Evolutionary conservation across 1,140 invertebrate genomes (phyloP).

Genomic region (Drosophila sproati): DNA sequence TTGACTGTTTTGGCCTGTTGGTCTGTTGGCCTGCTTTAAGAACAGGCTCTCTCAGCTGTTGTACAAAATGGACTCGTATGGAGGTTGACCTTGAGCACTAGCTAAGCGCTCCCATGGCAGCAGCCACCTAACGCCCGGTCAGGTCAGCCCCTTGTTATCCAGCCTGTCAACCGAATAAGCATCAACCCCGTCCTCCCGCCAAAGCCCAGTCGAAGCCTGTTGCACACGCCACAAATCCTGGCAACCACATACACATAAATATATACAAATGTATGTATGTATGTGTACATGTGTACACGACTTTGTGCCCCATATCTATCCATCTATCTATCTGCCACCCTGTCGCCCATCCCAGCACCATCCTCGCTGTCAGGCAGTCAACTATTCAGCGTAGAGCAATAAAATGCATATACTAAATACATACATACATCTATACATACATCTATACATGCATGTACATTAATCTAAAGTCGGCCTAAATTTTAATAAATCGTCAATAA

Average conservation of each 20-base stretch:
- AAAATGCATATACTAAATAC: no score
- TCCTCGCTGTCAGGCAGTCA: no score
- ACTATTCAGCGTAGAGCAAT: no score
- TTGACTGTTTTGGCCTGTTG: background rate
- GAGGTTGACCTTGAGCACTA: conserved; percentile 69
- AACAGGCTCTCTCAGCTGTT: conserved; percentile 7
- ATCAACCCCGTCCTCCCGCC: background rate
- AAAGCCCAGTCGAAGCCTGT: conserved; percentile 18
- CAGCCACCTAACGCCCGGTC: conserved; percentile 26
- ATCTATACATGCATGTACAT: no score
- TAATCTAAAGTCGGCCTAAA: no score
- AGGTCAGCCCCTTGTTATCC: conserved; percentile 34
- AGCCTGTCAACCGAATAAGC: conserved; percentile 22
- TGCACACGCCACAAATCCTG: conserved; percentile 46
- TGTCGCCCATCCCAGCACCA: background rate
- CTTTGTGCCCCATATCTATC: conserved; percentile 2
- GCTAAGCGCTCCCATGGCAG: conserved; percentile 71
- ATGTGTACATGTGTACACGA: conserved; percentile 4
- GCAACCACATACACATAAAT: conserved; percentile 7
- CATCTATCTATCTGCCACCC: background rate
- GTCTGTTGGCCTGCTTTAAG: conserved; percentile 18
- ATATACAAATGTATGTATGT: conserved; percentile 6
- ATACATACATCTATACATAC: no score
- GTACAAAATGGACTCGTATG: conserved; percentile 7
- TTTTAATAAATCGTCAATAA: no score